Evolutionary conservation across 2,888 invertebrate genomes (phyloP).

Genomic region (Yponomeuta evonymella): DNA sequence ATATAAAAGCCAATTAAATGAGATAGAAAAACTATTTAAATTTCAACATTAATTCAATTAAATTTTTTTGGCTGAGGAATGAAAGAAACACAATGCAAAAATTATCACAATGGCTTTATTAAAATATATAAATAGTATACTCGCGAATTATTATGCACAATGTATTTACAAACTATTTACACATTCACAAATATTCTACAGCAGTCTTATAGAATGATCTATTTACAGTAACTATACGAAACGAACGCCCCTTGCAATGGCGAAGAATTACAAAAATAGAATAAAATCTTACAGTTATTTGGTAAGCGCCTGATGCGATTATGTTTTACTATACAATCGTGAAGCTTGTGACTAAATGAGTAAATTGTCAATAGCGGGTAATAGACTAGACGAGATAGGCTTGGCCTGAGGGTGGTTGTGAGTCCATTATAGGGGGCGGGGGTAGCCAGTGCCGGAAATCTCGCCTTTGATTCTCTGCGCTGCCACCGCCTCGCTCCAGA

Average conservation of each 20-base stretch:
- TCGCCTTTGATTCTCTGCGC: constrained; percentile 54
- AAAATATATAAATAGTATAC: constrained; percentile 77
- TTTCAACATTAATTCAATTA: too few species aligned
- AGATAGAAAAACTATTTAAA: too few species aligned
- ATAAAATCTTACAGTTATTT: constrained; percentile 62
- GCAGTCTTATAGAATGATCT: constrained; percentile 73
- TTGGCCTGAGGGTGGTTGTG: constrained; percentile 60
- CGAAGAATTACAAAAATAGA: constrained; percentile 73
- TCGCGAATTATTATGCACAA: constrained; percentile 73
- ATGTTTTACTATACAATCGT: constrained; percentile 47
- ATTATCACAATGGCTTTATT: constrained; percentile 77
- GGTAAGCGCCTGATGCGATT: constrained; percentile 65
- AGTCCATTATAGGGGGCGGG: constrained; percentile 61
- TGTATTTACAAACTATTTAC: constrained; percentile 70
- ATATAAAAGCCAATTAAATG: too few species aligned
- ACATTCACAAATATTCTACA: constrained; percentile 65
- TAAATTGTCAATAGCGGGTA: constrained; percentile 37
- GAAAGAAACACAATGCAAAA: constrained; percentile 55
- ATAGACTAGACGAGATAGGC: constrained; percentile 70
- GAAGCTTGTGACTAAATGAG: constrained; percentile 63
- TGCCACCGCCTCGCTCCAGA: constrained; percentile 81
- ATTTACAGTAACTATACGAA: constrained; percentile 66
- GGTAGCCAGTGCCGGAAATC: constrained; percentile 69
- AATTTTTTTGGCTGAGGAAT: constrained; percentile 6
- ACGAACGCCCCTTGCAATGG: constrained; percentile 58